Evolutionary conservation across 92 coral and sea anemone species (phyloP), one percentile per base, ranked within the genome.

Genomic region (Siderastrea siderea): DNA sequence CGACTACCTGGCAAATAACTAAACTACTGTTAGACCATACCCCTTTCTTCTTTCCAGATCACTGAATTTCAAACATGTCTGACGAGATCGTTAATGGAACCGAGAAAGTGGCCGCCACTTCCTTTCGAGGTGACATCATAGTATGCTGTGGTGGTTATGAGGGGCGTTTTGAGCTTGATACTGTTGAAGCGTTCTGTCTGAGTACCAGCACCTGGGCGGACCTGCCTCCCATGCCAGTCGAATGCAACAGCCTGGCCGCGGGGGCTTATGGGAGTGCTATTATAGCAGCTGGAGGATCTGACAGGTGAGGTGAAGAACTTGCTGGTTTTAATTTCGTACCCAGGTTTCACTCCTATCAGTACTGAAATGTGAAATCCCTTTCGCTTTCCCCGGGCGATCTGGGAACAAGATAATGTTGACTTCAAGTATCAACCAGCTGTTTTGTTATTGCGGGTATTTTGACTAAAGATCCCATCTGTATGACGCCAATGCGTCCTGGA

Each of bases 81-180:
- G 69, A 70, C 52, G 86, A 82, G 78, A 74, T 67, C 43, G 74
- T 68, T 15, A 90, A 93, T 17, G 90, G 92, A 47, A 74, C 54
- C 14, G 89, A 78, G 78, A 84, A 88, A 64, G 79, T 38, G 13
- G 93, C 91, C 90, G 84, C 77, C 82, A 67, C 93, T 26, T 68
- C 87, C 3, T 51, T 93, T 46, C 84, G 85, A 81, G 96, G 96
- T 75, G 94, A 93, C 89, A 91, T 91, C 78, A 93, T 93, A 16
- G 91, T 93, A 16, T 91, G 94, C 89, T 91, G 94, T 53, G 96
- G 96, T 14, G 96, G 96, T 2, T 93, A 83, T 77, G 93, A 93
- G 48, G 96, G 96, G 3, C 86, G 91, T 14, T 88, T 73, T 74
- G 94, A 91, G 55, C 81, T 91, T 15, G 93, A 93, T 78, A 80